A percentile compares a stretch with the other conserved stretches of the same genome.
phyloP scores from a whole-genome alignment of 1,140 invertebrate species.

The Neodiprion virginianus region DNA sequence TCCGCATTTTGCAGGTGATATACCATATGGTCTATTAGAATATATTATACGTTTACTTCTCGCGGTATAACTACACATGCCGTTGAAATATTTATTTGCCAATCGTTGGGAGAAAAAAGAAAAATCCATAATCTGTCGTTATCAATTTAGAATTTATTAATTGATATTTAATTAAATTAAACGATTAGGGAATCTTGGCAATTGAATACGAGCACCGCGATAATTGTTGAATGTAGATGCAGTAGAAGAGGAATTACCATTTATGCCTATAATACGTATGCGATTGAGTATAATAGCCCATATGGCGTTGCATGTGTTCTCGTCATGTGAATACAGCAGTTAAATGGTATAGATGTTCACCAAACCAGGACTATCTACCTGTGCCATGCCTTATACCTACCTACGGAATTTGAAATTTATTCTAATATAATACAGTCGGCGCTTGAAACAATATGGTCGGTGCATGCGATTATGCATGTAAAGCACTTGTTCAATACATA shows the following conservation, averaged over 20 bases:
- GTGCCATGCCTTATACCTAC: not conserved
- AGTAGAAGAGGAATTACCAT: no score
- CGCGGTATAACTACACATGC: not conserved
- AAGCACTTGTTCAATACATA: no score
- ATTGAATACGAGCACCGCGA: no score
- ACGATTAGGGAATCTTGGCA: no score
- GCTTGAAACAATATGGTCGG: not conserved
- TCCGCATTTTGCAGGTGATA: not conserved
- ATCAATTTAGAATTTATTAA: no score
- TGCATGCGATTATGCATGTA: no score
- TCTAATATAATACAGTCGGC: not conserved
- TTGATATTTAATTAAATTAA: no score
- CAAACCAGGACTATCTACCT: slow-evolving; percentile 4
- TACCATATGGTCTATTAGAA: not conserved
- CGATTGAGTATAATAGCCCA: not conserved
- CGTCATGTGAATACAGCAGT: not conserved
- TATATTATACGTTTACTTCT: not conserved
- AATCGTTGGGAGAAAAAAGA: not conserved
- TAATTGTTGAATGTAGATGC: no score
- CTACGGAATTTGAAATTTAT: not conserved
- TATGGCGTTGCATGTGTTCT: not conserved
- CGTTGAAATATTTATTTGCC: not conserved
- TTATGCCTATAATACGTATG: not conserved
- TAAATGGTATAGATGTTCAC: slow-evolving; percentile 1
- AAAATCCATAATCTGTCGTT: no score